Conservation (phyloP, 2,797 vertebrate genomes). For the Myotis vivesi region DNA sequence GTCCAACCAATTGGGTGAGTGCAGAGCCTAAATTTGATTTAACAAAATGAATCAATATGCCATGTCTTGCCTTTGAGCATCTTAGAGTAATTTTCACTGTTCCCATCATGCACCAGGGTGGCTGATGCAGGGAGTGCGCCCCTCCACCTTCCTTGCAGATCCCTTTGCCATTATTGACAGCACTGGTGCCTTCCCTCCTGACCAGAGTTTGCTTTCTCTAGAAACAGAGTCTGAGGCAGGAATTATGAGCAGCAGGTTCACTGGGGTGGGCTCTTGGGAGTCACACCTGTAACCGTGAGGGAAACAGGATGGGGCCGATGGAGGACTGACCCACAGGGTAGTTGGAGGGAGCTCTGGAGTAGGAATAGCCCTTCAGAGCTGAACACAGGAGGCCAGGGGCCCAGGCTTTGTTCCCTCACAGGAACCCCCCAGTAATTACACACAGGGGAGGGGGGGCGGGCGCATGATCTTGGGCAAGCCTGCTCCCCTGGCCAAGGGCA, state of each 20-base stretch:
- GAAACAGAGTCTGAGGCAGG: not conserved
- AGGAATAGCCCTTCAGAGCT: not conserved
- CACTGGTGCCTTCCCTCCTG: not conserved
- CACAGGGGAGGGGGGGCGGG: accelerated
- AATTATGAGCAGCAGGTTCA: not conserved
- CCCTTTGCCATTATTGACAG: not conserved
- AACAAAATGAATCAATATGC: not conserved
- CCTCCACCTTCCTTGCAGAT: not conserved
- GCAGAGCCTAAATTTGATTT: not conserved
- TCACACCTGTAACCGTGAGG: not conserved
- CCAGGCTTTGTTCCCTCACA: not conserved
- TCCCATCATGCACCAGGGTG: not conserved
- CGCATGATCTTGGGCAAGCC: not conserved
- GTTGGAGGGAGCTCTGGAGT: not conserved
- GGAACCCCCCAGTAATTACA: not conserved
- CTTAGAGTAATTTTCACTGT: not conserved
- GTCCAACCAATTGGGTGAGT: not conserved
- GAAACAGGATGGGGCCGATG: not conserved
- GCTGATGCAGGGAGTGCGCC: not conserved
- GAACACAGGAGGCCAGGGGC: not conserved
- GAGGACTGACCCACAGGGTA: not conserved
- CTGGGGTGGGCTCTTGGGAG: not conserved
- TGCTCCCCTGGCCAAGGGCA: not conserved
- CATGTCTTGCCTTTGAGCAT: not conserved
- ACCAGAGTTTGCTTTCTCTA: not conserved